Base-by-base conservation (phyloP, 64 coral and sea anemone genomes). In the Cladopsammia gracilis region DNA sequence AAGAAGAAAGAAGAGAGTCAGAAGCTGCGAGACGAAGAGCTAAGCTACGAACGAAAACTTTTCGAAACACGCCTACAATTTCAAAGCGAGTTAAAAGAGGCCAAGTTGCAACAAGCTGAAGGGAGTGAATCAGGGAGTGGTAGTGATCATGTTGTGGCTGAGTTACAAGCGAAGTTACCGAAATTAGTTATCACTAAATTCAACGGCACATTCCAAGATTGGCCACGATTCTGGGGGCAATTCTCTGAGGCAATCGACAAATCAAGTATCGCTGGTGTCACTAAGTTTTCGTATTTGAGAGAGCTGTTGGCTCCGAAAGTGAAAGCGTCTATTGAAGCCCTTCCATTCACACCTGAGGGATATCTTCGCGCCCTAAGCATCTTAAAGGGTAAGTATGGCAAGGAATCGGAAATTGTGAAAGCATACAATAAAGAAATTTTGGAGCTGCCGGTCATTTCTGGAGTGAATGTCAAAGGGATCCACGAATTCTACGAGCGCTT, bases 151-250 rank as follows among this genome's bases (percentile, higher is more conserved):
- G n/a, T 26, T 14, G 25, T 4, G 25, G 42, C 12, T 73, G 42
- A 16, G 12, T 4, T 44, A 4, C 7, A 73, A 73, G 42, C 86
- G 14, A 94, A 94, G 88, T 83, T 94, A 64, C 86, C 92, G 24
- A 92, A 89, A 48, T 65, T 94, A 70, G 54, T 72, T 12, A 94
- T 94, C 9, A 94, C 77, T 11, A 71, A 80, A 25, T 82, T 94
- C 70, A 76, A 94, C 19, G 92, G 76, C 16, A 70, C 76, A 15
- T 89, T 76, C 19, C 67, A 89, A 73, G 76, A 88, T 45, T 94
- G 86, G 86, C 86, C 70, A 64, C 34, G 26, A 60, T 89, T 94
- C 73, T 94, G 78, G 76, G 79, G 88, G 18, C 77, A 90, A 56
- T 87, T 87, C 67, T 62, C 15, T 3, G 25, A 76, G 25, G 73